Percentiles rank a stretch among this genome's conserved stretches.
Conservation (phyloP, 2,797 vertebrate genomes). For the Thalassophryne amazonica region DNA sequence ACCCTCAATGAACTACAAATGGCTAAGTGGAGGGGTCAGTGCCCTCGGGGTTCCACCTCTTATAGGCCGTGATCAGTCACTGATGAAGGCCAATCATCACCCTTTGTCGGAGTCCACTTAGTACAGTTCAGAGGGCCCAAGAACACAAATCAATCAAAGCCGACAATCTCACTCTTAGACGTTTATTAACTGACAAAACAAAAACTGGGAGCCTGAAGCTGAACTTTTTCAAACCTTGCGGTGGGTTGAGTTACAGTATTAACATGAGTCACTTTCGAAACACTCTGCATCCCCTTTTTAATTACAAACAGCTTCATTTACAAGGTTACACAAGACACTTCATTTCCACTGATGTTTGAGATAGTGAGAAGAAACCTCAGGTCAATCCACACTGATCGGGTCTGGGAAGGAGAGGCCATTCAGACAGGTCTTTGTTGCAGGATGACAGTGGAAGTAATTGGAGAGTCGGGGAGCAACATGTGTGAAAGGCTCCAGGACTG, state of each 20-base stretch:
- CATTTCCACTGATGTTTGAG: conserved; percentile 79
- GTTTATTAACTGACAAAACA: conserved; percentile 76
- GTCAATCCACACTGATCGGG: conserved; percentile 72
- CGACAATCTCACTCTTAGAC: conserved; percentile 68
- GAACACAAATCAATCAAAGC: conserved; percentile 41
- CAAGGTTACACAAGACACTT: conserved; percentile 72
- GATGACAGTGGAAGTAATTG: conserved; percentile 81
- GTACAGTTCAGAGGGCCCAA: conserved; percentile 54
- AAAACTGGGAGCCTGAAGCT: conserved; percentile 72
- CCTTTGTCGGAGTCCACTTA: conserved; percentile 37
- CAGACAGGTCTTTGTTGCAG: conserved; percentile 77
- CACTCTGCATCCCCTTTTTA: conserved; percentile 64
- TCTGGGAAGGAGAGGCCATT: conserved; percentile 81
- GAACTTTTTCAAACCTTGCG: conserved; percentile 76
- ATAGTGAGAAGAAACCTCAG: conserved; percentile 69
- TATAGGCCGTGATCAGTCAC: too few relatives aligned
- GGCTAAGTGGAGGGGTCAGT: too few relatives aligned
- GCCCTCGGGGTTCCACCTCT: too few relatives aligned
- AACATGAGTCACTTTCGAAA: conserved; percentile 83
- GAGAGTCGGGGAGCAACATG: conserved; percentile 75
- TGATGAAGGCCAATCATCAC: too few relatives aligned
- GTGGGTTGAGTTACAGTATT: conserved; percentile 90
- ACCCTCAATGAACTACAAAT: too few relatives aligned
- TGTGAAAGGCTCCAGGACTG: conserved; percentile 76
- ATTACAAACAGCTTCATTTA: conserved; percentile 76